These are phyloP conservation scores for Platerodrilus igneus DNA, from an alignment of 2,888 invertebrate species.

Conservation along the genomic window DNA sequence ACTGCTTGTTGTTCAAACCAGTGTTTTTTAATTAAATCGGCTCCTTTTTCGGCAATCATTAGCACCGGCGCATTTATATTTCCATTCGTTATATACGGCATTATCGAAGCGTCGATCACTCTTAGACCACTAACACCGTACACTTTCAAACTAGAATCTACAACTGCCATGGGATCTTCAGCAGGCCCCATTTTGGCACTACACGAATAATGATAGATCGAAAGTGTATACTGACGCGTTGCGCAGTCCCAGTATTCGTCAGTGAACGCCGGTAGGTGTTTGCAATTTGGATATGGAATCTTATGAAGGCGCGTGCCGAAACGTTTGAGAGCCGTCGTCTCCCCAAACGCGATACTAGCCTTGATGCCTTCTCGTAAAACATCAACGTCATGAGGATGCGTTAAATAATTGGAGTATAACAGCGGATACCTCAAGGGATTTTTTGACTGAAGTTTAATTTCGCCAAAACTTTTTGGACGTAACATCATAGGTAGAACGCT, in stretches of 20 bases:
- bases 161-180: conserved; percentile 73
- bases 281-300: conserved; percentile 75
- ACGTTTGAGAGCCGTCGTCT: conserved; percentile 71
- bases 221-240: conserved; percentile 79
- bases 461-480: conserved; percentile 81
- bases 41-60: conserved; percentile 82
- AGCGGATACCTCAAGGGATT: conserved; percentile 75
- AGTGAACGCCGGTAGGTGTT: conserved; percentile 68
- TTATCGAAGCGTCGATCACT: conserved; percentile 81
- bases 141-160: conserved; percentile 71
- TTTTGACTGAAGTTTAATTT: conserved; percentile 58
- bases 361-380: conserved; percentile 83
- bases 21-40: conserved; percentile 70
- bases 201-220: conserved; percentile 81
- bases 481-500: conserved; percentile 86
- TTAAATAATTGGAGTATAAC: conserved; percentile 87
- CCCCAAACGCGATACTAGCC: conserved; percentile 74
- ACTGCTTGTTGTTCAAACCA: conserved; percentile 58
- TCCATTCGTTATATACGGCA: conserved; percentile 80
- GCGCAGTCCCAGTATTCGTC: conserved; percentile 87
- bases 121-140: conserved; percentile 73
- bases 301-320: conserved; percentile 75
- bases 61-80: conserved; percentile 82
- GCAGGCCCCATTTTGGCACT: conserved; percentile 81
- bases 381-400: conserved; percentile 78